Evolutionary conservation across 2,113 vertebrate species (phyloP), one percentile per base, ranked within the genome.

Genomic region (Ellobius talpinus): DNA sequence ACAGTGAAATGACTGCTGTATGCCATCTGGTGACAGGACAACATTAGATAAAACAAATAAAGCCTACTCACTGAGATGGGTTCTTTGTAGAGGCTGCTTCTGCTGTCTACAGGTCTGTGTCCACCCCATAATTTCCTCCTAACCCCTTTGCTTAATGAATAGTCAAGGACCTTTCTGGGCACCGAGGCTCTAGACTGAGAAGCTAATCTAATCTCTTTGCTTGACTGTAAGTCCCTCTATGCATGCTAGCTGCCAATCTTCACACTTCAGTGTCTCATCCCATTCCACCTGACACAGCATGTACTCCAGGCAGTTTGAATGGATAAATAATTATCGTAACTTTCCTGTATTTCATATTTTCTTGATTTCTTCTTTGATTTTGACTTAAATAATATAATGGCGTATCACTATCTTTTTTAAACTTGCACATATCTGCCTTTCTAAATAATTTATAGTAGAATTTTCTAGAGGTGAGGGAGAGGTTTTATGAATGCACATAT

Each of bases 241-340:
- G 9, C 2, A 11, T 7, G 33, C 36, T 8, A 42, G 2, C 63
- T 92, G 42, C 12, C 31, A 5, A 50, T 45, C 68, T 93, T 61
- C 65, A 42, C 3, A 55, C 16, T 0, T 36, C 1, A 12, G 1
- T 39, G 0, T 70, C 7, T 63, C 19, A 45, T 5, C 24, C 5
- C 1, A 7, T 12, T 42, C 9, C 17, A 42, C 24, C 1, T 2
- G 13, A 65, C 4, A 45, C 39, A 68, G 16, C 29, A 52, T 33
- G 5, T 1, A 26, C n/a, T 93, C 36, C 23, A 11, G 26, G 31
- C 0, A 33, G 3, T 6, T 45, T 8, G 5, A 72, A 50, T 58
- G 55, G 78, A 50, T 68, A 33, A 47, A 31, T 90, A 1, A 66
- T 12, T 68, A 39, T 29, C 61, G 13, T 68, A 68, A 93, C 33